Conservation (phyloP, 2,888 invertebrate genomes). For the Nomada ferruginata region DNA sequence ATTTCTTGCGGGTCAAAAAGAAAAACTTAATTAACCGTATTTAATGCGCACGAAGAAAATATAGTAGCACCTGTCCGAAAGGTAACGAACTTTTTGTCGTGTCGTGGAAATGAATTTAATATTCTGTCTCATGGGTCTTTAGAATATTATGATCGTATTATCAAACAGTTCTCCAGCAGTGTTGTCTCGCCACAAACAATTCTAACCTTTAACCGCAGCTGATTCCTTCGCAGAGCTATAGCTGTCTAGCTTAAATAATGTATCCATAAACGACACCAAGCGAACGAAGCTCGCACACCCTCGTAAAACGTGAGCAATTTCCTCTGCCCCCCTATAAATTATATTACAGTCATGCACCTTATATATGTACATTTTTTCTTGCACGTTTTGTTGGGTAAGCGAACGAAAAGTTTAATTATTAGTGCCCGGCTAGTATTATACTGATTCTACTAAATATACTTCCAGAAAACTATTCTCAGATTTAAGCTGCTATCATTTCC, state of each 20-base stretch:
- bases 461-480: too few species aligned
- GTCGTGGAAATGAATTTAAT: background rate
- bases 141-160: background rate
- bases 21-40: too few species aligned
- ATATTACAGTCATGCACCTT: background rate
- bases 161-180: background rate
- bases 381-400: background rate
- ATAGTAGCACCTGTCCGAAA: too few species aligned
- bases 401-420: background rate
- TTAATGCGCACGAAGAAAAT: too few species aligned
- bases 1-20: too few species aligned
- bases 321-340: background rate
- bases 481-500: too few species aligned
- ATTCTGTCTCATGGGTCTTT: background rate
- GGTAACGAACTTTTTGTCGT: background rate
- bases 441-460: too few species aligned
- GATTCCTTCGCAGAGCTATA: slow-evolving; percentile 4
- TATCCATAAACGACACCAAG: background rate
- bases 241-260: slow-evolving; percentile 2
- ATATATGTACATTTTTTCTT: background rate
- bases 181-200: background rate
- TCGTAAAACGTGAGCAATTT: background rate
- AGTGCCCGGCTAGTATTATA: too few species aligned
- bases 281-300: background rate
- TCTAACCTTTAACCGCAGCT: background rate